A percentile compares a stretch with the other conserved stretches of the same genome.
Conservation (phyloP, 2,888 invertebrate genomes). For the Noctua janthina region DNA sequence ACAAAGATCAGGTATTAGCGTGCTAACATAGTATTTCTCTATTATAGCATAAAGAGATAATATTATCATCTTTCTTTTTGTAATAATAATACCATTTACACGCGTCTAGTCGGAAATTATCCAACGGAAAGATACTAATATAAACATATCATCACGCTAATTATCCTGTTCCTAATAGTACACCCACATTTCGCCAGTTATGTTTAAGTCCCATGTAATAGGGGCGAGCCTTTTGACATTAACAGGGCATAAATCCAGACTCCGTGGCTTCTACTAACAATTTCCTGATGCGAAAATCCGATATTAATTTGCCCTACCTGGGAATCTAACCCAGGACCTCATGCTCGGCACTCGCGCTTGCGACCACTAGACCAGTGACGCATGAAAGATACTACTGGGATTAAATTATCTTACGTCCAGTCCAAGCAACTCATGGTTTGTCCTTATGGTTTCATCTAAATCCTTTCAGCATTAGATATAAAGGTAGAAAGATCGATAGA, state of each 20-base stretch:
- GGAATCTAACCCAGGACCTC: no score
- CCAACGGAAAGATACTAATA: background rate
- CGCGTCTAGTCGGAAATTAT: background rate
- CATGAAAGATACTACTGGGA: background rate
- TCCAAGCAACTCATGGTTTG: background rate
- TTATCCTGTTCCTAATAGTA: no score
- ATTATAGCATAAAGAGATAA: background rate
- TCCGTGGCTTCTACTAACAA: no score
- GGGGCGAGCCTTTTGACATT: no score
- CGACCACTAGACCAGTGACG: background rate
- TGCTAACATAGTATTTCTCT: background rate
- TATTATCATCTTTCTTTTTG: background rate
- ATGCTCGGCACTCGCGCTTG: no score
- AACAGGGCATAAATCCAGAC: no score
- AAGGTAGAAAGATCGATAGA: background rate
- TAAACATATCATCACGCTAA: no score
- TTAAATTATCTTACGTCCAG: background rate
- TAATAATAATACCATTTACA: background rate
- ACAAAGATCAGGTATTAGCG: background rate
- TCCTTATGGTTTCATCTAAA: background rate
- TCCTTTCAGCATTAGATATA: background rate
- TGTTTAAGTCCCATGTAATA: no score
- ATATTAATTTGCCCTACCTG: no score
- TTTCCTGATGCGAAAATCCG: no score
- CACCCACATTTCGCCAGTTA: no score